Evolutionary conservation across 2,888 invertebrate species (phyloP), one percentile per base, ranked within the genome.

Genomic region (Ennomos fuscantarius): DNA sequence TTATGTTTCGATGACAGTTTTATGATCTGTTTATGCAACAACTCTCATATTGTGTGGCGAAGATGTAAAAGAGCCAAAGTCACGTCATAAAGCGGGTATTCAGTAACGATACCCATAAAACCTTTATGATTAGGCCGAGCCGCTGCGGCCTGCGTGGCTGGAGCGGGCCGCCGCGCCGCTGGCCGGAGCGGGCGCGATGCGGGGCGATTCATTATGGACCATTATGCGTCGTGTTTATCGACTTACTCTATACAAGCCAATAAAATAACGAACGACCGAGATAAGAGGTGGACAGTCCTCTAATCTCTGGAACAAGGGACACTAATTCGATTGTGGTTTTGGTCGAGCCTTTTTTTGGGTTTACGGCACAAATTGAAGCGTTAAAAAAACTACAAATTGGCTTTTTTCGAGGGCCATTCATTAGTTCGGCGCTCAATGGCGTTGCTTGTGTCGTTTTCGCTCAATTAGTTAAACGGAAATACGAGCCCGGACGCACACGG

Each of bases 301-400:
- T 91, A 92, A 92, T 92, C 92, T 92, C 87, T 87, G 86, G 87
- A 90, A 92, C 92, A 92, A 90, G 91, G 92, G 90, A 90, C 91
- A 90, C 92, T 92, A 92, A 92, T 92, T 92, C 89, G 91, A 91
- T 90, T 92, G 92, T 92, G 92, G 92, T 92, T 91, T 91, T 84
- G 87, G 88, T 82, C 80, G 84, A 86, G 82, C 80, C 85, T 87
- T 89, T 89, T 92, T 68, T 87, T 81, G 87, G 85, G 84, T 89
- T 88, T 89, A 89, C 85, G 88, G 87, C 91, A 91, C 92, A 91
- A 91, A 91, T 90, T 91, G 89, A 89, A 86, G 91, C 84, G 87
- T 89, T 85, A 88, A 91, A 92, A 91, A 92, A 92, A 90, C 89
- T 89, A 91, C 90, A 90, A 92, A 92, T 89, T 89, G 89, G 79